Evolutionary conservation across 2,113 vertebrate species (phyloP).

Genomic region (Stegastes partitus): DNA sequence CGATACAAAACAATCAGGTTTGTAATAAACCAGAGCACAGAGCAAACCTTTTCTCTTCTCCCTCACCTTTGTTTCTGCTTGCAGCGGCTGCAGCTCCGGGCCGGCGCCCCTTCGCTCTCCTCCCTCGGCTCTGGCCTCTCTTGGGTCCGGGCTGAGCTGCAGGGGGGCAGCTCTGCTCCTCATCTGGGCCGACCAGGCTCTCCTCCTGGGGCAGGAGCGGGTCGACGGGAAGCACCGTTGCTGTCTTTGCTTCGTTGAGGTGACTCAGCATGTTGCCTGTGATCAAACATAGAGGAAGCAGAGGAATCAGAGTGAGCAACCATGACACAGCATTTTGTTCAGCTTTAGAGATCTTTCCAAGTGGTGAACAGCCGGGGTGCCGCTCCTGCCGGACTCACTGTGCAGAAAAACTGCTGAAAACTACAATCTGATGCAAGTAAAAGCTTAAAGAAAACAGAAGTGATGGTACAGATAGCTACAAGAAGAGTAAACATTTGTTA

Average conservation of each 20-base stretch:
- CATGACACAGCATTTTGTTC: slow-evolving; percentile 1
- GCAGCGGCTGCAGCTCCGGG: slow-evolving; percentile 65
- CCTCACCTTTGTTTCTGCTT: slow-evolving; percentile 84
- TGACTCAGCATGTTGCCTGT: slow-evolving; percentile 88
- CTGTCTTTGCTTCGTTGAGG: slow-evolving; percentile 82
- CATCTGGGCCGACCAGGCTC: slow-evolving; percentile 51
- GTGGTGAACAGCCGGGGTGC: background rate
- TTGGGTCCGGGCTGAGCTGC: slow-evolving; percentile 74
- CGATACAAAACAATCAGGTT: no score
- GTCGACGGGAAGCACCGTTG: slow-evolving; percentile 58
- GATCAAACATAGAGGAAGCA: background rate
- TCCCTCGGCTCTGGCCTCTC: slow-evolving; percentile 86
- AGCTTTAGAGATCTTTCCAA: background rate
- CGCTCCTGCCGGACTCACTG: background rate
- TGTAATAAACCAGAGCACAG: no score
- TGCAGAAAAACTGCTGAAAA: background rate
- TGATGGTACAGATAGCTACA: background rate
- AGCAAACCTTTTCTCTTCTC: no score
- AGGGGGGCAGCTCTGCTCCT: slow-evolving; percentile 18
- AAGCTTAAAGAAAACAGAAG: background rate
- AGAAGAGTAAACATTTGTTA: background rate
- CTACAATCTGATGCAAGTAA: background rate
- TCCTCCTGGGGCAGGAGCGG: slow-evolving; percentile 72
- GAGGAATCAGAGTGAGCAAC: background rate
- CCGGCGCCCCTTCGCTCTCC: slow-evolving; percentile 87